phyloP scores from a whole-genome alignment of 2,888 invertebrate species.

The Nemoura dubitans region DNA sequence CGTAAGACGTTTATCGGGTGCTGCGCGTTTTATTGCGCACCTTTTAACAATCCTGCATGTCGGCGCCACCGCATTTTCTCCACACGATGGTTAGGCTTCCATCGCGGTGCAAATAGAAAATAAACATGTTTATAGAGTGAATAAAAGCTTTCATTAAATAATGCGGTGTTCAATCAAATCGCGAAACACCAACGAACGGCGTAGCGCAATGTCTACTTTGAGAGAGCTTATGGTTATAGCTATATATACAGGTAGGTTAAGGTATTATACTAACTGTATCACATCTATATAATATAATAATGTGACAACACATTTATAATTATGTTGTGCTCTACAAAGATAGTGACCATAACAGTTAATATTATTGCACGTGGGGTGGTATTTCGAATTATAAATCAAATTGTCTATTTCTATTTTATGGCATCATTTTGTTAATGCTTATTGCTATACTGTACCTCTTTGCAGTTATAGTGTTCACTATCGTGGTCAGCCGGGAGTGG shows the following conservation, averaged over 20 bases:
- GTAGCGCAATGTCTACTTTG: too few relatives aligned
- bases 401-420: neutral
- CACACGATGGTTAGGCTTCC: neutral
- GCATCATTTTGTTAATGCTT: neutral
- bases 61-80: neutral
- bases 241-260: too few relatives aligned
- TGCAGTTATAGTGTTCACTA: neutral
- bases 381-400: neutral
- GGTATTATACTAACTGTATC: too few relatives aligned
- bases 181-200: too few relatives aligned
- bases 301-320: too few relatives aligned
- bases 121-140: neutral
- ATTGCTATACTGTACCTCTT: neutral
- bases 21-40: neutral
- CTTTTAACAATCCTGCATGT: neutral
- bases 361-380: neutral
- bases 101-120: neutral
- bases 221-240: too few relatives aligned
- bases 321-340: neutral
- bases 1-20: neutral
- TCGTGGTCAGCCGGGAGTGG: neutral
- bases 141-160: neutral
- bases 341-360: neutral
- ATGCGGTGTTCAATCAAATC: neutral
- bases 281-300: too few relatives aligned